Conservation (phyloP, 2,113 vertebrate species). For the Alces alces region DNA sequence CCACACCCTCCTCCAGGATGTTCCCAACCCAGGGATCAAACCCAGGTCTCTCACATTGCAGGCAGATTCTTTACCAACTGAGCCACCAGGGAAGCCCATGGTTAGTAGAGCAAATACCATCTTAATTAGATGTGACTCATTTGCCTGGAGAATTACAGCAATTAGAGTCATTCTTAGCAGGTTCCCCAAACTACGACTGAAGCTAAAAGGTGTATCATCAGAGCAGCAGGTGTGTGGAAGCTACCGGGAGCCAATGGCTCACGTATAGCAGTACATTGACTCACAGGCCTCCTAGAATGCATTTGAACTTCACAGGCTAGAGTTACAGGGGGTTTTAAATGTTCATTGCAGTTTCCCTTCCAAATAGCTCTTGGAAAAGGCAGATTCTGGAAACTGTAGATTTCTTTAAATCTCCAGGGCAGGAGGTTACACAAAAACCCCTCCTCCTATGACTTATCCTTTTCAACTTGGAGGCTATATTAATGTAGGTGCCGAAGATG, state of each 20-base stretch:
- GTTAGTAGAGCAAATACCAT: background rate
- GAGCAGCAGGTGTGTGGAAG: background rate
- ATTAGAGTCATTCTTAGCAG: background rate
- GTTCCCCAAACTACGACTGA: background rate
- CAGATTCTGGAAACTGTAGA: background rate
- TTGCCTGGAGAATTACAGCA: background rate
- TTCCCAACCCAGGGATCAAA: background rate
- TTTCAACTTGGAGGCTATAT: background rate
- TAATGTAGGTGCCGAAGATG: background rate
- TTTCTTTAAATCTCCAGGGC: constrained; percentile 18
- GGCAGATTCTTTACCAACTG: background rate
- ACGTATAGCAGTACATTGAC: fast-evolving
- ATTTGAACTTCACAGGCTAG: background rate
- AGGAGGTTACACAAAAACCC: background rate
- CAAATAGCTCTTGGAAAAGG: background rate
- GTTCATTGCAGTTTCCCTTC: background rate
- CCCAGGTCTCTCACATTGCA: background rate
- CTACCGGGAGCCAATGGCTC: background rate
- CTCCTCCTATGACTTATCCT: background rate
- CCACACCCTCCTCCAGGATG: background rate
- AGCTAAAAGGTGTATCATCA: background rate
- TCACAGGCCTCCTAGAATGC: background rate
- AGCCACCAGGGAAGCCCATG: background rate
- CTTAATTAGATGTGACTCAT: background rate
- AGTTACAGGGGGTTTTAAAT: background rate